These are phyloP conservation scores for Distichodus sexfasciatus DNA, from an alignment of 2,797 vertebrate genomes.

Conservation along the genomic window DNA sequence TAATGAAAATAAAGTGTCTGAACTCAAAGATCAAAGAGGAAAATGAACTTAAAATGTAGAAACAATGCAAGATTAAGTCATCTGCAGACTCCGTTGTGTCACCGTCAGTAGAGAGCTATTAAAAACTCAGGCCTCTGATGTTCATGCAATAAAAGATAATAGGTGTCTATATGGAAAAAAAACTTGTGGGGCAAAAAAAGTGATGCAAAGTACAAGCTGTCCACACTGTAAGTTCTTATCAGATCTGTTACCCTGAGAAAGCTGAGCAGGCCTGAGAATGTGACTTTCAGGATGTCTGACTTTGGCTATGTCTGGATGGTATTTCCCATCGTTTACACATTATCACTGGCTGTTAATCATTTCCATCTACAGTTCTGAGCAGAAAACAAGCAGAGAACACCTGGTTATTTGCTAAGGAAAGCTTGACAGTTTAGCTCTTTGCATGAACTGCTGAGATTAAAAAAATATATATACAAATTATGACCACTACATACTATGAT, in stretches of 20 bases:
- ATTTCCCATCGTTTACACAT: conserved; percentile 11
- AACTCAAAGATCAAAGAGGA: not conserved
- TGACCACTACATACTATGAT: too few relatives aligned
- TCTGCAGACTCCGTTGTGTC: conserved; percentile 23
- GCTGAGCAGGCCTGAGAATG: conserved; percentile 1
- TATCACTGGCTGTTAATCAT: conserved; percentile 2
- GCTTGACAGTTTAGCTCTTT: too few relatives aligned
- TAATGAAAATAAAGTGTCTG: too few relatives aligned
- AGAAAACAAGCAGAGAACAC: too few relatives aligned
- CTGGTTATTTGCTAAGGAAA: not conserved
- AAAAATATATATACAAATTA: too few relatives aligned
- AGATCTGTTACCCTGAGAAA: conserved; percentile 6
- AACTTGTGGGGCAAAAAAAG: not conserved
- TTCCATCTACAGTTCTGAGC: conserved; percentile 7
- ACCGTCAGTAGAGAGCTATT: conserved; percentile 15
- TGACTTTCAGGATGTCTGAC: conserved; percentile 16
- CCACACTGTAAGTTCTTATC: conserved; percentile 7
- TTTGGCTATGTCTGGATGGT: not conserved
- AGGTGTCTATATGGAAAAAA: conserved; percentile 3
- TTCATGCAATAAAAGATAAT: conserved; percentile 4
- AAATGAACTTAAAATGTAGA: not conserved
- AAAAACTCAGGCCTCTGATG: conserved; percentile 16
- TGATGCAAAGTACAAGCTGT: not conserved
- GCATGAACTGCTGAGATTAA: too few relatives aligned
- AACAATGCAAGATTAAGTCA: conserved; percentile 9